Percentiles rank a stretch among this genome's conserved stretches.
phyloP scores from a whole-genome alignment of 2,113 vertebrate genomes.

The Channa maculata region DNA sequence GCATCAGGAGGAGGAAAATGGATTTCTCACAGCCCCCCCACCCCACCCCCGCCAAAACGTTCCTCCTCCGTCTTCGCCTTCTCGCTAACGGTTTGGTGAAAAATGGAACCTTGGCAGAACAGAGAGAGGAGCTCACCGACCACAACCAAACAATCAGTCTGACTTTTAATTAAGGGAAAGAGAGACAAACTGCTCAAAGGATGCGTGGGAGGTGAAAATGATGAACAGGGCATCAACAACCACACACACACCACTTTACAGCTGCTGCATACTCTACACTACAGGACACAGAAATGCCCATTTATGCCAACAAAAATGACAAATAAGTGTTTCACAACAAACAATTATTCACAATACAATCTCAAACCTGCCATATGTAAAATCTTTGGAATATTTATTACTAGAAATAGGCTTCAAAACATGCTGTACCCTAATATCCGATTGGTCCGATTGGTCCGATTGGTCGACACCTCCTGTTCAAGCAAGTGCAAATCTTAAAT shows the following conservation, averaged over 20 bases:
- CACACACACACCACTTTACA: neutral
- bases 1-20: slow-evolving; percentile 33
- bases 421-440: too few species aligned
- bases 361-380: too few species aligned
- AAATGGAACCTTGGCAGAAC: slow-evolving; percentile 30
- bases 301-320: too few species aligned
- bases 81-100: slow-evolving; percentile 40
- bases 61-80: neutral
- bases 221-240: neutral
- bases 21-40: slow-evolving; percentile 14
- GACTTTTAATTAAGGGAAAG: slow-evolving; percentile 49
- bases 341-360: too few species aligned
- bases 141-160: slow-evolving; percentile 49
- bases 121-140: neutral
- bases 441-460: too few species aligned
- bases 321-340: too few species aligned
- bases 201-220: slow-evolving; percentile 1
- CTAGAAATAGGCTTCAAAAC: too few species aligned
- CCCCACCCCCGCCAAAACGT: slow-evolving; percentile 8
- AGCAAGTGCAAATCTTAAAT: too few species aligned
- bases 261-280: too few species aligned
- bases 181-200: slow-evolving; percentile 2
- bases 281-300: too few species aligned
- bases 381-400: too few species aligned
- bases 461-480: too few species aligned